Base-by-base conservation (phyloP, 2,888 invertebrate species). In the Drosophila phalerata region DNA sequence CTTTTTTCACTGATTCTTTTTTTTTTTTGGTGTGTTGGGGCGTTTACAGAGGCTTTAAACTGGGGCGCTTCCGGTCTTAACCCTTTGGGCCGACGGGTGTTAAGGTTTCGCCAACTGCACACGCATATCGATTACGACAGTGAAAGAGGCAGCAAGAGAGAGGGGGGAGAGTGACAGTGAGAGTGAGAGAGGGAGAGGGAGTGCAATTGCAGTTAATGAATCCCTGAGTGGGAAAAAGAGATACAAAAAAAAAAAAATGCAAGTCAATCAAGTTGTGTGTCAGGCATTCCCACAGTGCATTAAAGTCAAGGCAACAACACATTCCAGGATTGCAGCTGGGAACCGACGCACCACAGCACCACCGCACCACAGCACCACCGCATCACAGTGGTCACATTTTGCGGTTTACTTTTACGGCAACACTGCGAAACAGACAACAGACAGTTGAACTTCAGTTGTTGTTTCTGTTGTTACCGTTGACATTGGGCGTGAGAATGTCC, bases 51-150 rank as follows among this genome's bases (percentile, higher is more conserved):
- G 61, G 32, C 48, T 77, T 73, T 85, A 78, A 82, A 68, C 64
- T 69, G 77, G 52, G 49, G 67, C 74, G 70, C 78, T 83, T 83
- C 83, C 83, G 83, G 83, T 72, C 64, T 57, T 71, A 70, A 67
- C 62, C 70, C 61, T 66, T 66, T 38, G 38, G 60, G 37, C 58
- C 49, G 47, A 69, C 64, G 69, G 75, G 75, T 61, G 79, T 70
- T 53, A 64, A 74, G 62, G 69, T 73, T 66, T 73, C 37, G 73
- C 55, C 75, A 81, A 69, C 60, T 71, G 85, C 57, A 72, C 88
- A 88, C 81, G 81, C 84, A 86, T 84, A 84, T 84, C 88, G 84
- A 84, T 84, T 88, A 83, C 84, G 69, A 64, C 49, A 48, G 43
- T 34, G 34, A 57, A 19, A 37, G 30, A 47, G 69, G 62, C 47